phyloP scores from a whole-genome alignment of 2,113 vertebrate species.

The Istiophorus platypterus region DNA sequence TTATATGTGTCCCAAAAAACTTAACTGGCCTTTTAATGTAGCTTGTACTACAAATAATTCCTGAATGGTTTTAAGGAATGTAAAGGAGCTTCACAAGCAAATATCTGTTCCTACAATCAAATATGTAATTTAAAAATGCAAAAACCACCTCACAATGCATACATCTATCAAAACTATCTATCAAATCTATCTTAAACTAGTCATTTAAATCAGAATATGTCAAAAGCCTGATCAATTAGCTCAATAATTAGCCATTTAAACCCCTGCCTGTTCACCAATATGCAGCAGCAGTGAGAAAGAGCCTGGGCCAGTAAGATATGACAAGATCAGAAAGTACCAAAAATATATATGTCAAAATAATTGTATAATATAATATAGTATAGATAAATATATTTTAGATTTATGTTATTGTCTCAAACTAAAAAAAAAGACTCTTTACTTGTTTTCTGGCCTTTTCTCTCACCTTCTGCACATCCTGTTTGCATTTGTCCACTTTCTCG shows the following conservation, averaged over 20 bases:
- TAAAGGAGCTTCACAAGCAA: too few relatives aligned
- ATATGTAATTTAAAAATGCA: not conserved
- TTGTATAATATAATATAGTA: too few relatives aligned
- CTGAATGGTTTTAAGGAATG: not conserved
- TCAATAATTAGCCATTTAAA: slow-evolving; percentile 9
- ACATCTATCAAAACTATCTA: not conserved
- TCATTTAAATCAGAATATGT: not conserved
- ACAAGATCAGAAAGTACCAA: not conserved
- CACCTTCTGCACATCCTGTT: slow-evolving; percentile 95
- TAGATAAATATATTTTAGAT: too few relatives aligned
- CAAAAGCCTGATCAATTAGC: slow-evolving; percentile 3
- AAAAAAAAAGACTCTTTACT: not conserved
- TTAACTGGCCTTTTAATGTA: not conserved
- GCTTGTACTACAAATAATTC: not conserved
- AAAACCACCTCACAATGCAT: not conserved
- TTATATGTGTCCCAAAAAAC: not conserved
- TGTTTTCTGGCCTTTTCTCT: fast-evolving
- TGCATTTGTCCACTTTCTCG: slow-evolving; percentile 98
- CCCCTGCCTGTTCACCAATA: not conserved
- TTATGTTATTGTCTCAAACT: not conserved
- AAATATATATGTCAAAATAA: too few relatives aligned
- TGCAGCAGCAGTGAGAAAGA: not conserved
- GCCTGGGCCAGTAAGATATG: not conserved
- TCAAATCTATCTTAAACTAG: too few relatives aligned
- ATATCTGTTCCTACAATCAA: not conserved